Conservation (phyloP, 2,113 vertebrate genomes). For the Phylloscopus trochilus region DNA sequence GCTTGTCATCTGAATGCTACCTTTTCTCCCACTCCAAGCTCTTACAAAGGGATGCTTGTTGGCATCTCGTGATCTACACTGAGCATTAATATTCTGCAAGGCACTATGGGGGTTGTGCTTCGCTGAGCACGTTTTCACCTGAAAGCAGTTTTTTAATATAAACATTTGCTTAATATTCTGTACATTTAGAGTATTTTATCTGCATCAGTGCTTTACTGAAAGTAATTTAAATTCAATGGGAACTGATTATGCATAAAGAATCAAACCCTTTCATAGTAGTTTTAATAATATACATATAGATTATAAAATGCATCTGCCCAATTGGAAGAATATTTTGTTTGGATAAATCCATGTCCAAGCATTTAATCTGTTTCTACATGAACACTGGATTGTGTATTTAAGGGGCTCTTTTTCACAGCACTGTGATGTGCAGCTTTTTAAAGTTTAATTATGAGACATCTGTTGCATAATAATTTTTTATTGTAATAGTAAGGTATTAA, state of each 20-base stretch:
- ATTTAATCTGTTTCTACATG: constrained; percentile 26
- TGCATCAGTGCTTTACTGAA: constrained; percentile 63
- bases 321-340: constrained; percentile 52
- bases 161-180: constrained; percentile 81
- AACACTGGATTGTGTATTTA: constrained; percentile 20
- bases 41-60: constrained; percentile 35
- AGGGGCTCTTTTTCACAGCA: neutral
- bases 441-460: constrained; percentile 65
- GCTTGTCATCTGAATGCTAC: constrained; percentile 24
- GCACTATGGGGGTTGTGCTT: constrained; percentile 62
- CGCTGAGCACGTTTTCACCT: constrained; percentile 67
- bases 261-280: constrained; percentile 51
- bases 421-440: constrained; percentile 39
- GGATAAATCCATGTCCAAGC: constrained; percentile 32
- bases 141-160: constrained; percentile 76
- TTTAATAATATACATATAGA: constrained; percentile 63
- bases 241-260: constrained; percentile 73
- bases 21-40: constrained; percentile 52
- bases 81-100: constrained; percentile 72
- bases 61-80: constrained; percentile 53
- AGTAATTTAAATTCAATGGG: constrained; percentile 75
- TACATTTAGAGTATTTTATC: constrained; percentile 75
- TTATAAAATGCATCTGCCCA: constrained; percentile 61
- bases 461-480: constrained; percentile 20
- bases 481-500: constrained; percentile 9